A percentile compares a stretch with the other conserved stretches of the same genome.
Conservation (phyloP, 2,888 invertebrate species). For the Clepsis dumicolana region DNA sequence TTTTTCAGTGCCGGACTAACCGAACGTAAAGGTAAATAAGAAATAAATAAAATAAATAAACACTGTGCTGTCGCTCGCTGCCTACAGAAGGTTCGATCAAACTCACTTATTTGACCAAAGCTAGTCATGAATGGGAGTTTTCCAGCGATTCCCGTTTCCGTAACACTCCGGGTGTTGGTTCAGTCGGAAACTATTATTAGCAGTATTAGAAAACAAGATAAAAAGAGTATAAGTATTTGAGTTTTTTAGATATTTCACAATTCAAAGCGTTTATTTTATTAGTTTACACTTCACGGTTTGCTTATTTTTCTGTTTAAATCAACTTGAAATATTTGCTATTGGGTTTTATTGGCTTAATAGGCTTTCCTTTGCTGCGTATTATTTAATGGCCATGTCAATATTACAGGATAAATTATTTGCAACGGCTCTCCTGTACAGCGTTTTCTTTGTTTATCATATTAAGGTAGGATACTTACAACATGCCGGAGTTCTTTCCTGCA, state of each 20-base stretch:
- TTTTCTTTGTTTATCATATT: not conserved
- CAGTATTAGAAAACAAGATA: not conserved
- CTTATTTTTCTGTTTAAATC: not conserved
- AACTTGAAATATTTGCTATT: constrained; percentile 4
- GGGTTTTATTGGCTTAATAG: not conserved
- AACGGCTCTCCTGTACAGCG: not conserved
- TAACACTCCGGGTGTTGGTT: no score
- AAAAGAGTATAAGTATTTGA: no score
- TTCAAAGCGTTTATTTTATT: not conserved
- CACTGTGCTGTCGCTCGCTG: constrained; percentile 44
- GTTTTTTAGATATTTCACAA: not conserved
- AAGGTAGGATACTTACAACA: no score
- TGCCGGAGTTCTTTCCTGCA: no score
- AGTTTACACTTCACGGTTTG: not conserved
- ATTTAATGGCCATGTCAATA: not conserved
- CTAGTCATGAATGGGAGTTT: constrained; percentile 9
- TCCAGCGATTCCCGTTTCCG: not conserved
- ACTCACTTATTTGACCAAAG: constrained; percentile 6
- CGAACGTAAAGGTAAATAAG: constrained; percentile 71
- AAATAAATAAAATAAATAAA: constrained; percentile 58
- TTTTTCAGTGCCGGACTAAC: constrained; percentile 72
- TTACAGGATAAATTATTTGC: not conserved
- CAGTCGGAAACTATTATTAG: not conserved
- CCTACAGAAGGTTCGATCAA: constrained; percentile 3
- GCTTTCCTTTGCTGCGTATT: not conserved